Evolutionary conservation across 1,140 invertebrate species (phyloP).

Genomic region (Meloidogyne exigua): DNA sequence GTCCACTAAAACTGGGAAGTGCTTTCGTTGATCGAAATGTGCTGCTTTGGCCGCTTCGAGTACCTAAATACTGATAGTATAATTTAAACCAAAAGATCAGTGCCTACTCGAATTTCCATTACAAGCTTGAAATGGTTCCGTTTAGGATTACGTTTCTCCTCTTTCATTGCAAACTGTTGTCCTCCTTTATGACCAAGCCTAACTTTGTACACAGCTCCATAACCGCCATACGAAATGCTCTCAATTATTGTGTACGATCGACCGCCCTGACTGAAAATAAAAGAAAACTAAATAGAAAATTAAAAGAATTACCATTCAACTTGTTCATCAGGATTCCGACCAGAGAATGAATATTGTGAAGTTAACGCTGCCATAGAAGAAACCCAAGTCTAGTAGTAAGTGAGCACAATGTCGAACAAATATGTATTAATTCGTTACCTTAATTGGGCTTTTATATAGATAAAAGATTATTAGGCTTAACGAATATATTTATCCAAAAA

Average conservation of each 20-base stretch:
- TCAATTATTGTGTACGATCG: conserved; percentile 9
- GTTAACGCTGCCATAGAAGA: too few species aligned
- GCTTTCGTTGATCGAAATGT: not conserved
- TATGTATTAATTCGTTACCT: too few species aligned
- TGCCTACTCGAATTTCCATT: conserved; percentile 2
- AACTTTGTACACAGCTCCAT: conserved; percentile 26
- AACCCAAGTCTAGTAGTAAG: too few species aligned
- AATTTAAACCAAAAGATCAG: too few species aligned
- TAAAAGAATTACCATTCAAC: not conserved
- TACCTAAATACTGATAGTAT: not conserved
- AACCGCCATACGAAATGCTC: conserved; percentile 21
- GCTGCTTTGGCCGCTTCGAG: conserved; percentile 7
- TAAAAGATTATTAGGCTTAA: too few species aligned
- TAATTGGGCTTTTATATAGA: too few species aligned
- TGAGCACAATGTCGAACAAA: too few species aligned
- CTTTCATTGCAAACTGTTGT: conserved; percentile 19
- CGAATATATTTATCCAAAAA: too few species aligned
- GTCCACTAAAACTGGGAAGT: conserved; percentile 32
- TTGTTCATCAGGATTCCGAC: not conserved
- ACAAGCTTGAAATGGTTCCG: conserved; percentile 20
- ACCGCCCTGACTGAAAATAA: not conserved
- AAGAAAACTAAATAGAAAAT: not conserved
- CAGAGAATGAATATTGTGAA: not conserved
- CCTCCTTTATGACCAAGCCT: not conserved
- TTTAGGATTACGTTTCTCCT: not conserved